Conservation (phyloP, 2,888 invertebrate genomes). For the Antheraea assamensis region DNA sequence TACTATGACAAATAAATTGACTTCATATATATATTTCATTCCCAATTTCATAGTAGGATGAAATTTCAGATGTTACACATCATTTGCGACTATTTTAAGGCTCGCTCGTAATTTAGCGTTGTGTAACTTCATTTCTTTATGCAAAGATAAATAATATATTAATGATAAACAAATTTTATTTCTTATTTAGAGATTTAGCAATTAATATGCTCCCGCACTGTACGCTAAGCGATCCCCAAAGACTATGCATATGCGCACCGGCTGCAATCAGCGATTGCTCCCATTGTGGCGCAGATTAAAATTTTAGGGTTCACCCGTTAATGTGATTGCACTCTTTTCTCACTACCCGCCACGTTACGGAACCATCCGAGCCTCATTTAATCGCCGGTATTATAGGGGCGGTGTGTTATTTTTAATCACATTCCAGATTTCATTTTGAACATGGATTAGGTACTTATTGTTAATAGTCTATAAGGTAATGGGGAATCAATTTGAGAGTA, state of each 20-base stretch:
- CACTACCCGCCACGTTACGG: slow-evolving; percentile 46
- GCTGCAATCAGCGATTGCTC: slow-evolving; percentile 77
- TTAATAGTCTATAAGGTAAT: neutral
- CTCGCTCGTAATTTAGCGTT: too few species aligned
- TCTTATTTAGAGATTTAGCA: neutral
- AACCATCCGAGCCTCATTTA: slow-evolving; percentile 60
- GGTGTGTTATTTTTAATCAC: slow-evolving; percentile 74
- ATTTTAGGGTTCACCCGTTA: slow-evolving; percentile 81
- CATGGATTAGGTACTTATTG: neutral
- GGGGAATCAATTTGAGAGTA: neutral
- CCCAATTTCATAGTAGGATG: too few species aligned
- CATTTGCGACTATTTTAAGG: too few species aligned
- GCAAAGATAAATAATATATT: neutral
- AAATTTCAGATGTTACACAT: too few species aligned
- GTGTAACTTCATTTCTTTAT: too few species aligned
- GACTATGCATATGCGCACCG: slow-evolving; percentile 79
- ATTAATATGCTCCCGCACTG: slow-evolving; percentile 34
- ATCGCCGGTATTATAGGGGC: slow-evolving; percentile 66
- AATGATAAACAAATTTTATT: neutral
- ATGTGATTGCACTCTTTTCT: slow-evolving; percentile 79
- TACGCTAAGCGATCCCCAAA: slow-evolving; percentile 79
- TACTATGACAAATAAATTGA: too few species aligned
- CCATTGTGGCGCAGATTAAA: slow-evolving; percentile 80
- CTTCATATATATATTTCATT: too few species aligned
- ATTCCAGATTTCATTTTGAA: slow-evolving; percentile 50